Base-by-base conservation (phyloP, 2,113 vertebrate genomes). In the Thalassarche chlororhynchos region DNA sequence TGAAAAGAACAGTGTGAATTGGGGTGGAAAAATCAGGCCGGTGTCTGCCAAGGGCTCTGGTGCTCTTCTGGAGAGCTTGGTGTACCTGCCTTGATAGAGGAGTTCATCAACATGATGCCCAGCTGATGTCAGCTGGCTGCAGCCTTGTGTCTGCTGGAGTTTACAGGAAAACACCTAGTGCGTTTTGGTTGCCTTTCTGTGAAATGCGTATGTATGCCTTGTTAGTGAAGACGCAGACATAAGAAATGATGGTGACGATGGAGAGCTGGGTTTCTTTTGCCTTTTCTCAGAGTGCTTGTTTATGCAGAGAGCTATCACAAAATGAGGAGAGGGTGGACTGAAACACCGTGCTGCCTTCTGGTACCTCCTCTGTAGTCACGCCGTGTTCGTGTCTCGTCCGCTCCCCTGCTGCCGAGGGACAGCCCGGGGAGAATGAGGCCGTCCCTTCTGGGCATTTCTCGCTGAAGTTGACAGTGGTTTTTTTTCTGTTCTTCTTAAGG, bases 391-490 rank as follows among this genome's bases (percentile, higher is more conserved):
- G 42, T 11, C 46, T 24, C 19, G 24, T 17, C 74, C 1, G 6
- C 12, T 51, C 26, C 31, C 29, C 28, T 4, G 0, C 21, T 42
- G 60, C 60, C 1, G 2, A 24, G 57, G 34, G 51, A 44, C 42
- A 42, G 32, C 31, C n/a, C 0, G 0, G 34, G 42, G 7, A 24
- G 49, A 14, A 24, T 2, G 0, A 46, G 60, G n/a, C 29, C 1
- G 0, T 38, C 51, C n/a, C 3, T 47, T 36, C 20, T 5, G 24
- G n/a, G 23, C 4, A 5, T 46, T 47, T 89, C 46, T 60, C 54
- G 28, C 26, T 64, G 26, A 42, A 60, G 65, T 3, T 36, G 78
- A 58, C 26, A 10, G 52, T 2, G 0, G 4, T 5, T 15, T 58
- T 28, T 40, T 40, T 11, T 12, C 12, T 65, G 21, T 14, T 52